Conservation (phyloP, 2,888 invertebrate genomes). For the Oligia latruncula region DNA sequence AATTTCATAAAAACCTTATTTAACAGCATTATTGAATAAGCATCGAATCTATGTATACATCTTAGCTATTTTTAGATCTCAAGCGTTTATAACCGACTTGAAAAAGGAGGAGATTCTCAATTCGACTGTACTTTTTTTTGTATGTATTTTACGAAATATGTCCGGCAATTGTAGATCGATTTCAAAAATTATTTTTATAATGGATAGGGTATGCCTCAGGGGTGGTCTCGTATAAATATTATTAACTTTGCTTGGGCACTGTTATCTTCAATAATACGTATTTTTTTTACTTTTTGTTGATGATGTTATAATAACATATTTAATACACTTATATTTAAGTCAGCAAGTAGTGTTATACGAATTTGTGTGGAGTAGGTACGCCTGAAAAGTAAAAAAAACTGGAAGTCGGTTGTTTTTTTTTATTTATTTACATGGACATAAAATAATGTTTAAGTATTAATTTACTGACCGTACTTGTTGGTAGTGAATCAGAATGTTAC, state of each 20-base stretch:
- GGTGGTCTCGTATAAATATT: no score
- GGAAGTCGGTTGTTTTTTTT: no score
- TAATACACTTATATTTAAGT: no score
- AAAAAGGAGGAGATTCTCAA: not conserved
- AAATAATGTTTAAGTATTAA: conserved; percentile 9
- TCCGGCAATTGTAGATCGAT: not conserved
- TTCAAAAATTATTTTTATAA: not conserved
- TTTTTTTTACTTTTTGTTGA: no score
- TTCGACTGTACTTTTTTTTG: not conserved
- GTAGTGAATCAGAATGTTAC: conserved; percentile 35
- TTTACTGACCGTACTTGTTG: conserved; percentile 16
- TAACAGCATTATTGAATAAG: conserved; percentile 40
- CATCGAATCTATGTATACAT: conserved; percentile 21
- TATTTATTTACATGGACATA: not conserved
- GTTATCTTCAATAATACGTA: not conserved
- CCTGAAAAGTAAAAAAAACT: no score
- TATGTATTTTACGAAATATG: no score
- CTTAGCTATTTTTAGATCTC: conserved; percentile 30
- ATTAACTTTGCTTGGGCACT: no score
- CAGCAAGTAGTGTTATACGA: no score
- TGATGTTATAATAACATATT: no score
- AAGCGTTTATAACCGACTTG: conserved; percentile 1
- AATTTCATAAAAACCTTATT: conserved; percentile 38
- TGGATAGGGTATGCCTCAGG: not conserved
- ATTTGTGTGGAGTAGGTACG: not conserved